Base-by-base conservation (phyloP, 2,113 vertebrate genomes). In the Sturnira hondurensis region DNA sequence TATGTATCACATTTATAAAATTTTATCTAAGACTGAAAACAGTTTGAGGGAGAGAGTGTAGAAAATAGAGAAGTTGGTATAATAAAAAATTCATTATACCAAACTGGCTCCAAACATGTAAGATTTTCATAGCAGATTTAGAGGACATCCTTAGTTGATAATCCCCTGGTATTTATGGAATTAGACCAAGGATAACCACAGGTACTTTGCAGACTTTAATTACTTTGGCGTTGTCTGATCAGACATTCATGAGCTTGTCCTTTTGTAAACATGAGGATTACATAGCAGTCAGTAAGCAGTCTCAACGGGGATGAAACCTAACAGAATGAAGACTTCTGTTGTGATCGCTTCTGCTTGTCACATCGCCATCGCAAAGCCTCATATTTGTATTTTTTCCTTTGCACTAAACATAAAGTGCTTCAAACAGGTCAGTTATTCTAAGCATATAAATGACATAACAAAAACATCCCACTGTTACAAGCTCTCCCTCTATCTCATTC, bases 41-140 rank as follows among this genome's bases (percentile, higher is more conserved):
- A 73, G 47, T 54, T 80, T 85, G 11, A 85, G 50, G 58, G 89
- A 76, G 77, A 97, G 76, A 28, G 14, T 50, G 12, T 56, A 81
- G 43, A 38, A 91, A 89, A 67, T 5, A 43, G 31, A 5, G 3
- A 71, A 85, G 54, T 71, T 71, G 19, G 11, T 65, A 56, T 63
- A 77, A 97, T 92, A 33, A 84, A 94, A 94, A 90, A 90, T 58
- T 67, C 7, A n/a, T n/a, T n/a, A n/a, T n/a, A n/a, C n/a, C n/a
- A n/a, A 78, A 14, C 38, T 73, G 41, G 6, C 24, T 92, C 88
- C 38, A 50, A 68, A 50, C 5, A 63, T 16, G 33, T 70, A 76
- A 45, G 80, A 74, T 78, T 96, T 94, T 90, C 86, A 85, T 41
- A 61, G 71, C 80, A 73, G 58, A 92, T 26, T 67, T 63, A 95